These are phyloP conservation scores for Acanthis flammea DNA, from an alignment of 2,797 vertebrate species.

Conservation along the genomic window DNA sequence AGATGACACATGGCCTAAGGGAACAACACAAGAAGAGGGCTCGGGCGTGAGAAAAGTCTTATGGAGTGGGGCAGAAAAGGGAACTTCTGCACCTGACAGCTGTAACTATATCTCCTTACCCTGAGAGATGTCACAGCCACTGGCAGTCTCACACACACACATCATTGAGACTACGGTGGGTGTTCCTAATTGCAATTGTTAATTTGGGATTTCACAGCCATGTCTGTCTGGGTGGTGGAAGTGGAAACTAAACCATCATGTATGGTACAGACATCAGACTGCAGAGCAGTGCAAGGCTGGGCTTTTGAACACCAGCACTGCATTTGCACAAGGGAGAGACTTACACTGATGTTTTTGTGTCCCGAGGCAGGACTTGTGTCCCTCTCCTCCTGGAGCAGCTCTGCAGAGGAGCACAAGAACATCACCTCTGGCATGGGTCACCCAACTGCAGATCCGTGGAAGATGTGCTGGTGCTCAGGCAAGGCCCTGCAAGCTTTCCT, in stretches of 20 bases:
- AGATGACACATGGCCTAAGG: neutral
- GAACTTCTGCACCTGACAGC: neutral
- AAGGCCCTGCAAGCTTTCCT: neutral
- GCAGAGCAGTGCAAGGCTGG: fast-evolving
- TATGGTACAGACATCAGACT: fast-evolving
- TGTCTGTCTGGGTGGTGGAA: neutral
- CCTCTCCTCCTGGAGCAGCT: neutral
- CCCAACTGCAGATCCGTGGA: neutral
- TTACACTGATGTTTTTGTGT: neutral
- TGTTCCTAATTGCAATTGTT: neutral
- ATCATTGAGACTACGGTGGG: neutral
- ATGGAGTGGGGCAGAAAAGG: neutral
- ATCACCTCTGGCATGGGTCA: fast-evolving
- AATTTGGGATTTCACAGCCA: neutral
- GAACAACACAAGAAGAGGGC: neutral
- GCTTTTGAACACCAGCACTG: neutral
- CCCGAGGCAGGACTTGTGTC: neutral
- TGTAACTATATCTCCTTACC: neutral
- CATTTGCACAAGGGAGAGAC: fast-evolving
- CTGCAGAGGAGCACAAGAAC: neutral
- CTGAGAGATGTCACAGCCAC: neutral
- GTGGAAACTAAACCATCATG: neutral
- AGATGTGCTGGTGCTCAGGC: neutral
- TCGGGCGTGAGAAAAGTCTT: neutral
- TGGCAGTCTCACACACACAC: neutral